Evolutionary conservation across 53 echinoderm and acorn worm genomes (phyloP).

Genomic region (Holothuria scabra): DNA sequence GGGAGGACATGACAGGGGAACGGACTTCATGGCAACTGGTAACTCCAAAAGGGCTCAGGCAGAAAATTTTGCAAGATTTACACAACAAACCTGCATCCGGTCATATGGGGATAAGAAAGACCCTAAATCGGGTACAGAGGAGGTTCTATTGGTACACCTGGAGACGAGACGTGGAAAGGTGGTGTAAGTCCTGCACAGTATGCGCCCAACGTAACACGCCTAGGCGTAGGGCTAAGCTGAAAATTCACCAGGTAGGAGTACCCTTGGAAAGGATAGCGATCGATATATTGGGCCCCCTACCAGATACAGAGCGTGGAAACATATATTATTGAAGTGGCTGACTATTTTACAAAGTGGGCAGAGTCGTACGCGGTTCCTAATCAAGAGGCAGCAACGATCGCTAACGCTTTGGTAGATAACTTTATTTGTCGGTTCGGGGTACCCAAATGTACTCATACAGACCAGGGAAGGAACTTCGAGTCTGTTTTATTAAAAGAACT

Average conservation of each 20-base stretch:
- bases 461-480: conserved; percentile 48
- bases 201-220: neutral
- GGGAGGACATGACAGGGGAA: no score
- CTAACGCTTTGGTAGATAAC: conserved; percentile 36
- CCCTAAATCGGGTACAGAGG: no score
- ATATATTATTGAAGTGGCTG: conserved; percentile 42
- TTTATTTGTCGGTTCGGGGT: no score
- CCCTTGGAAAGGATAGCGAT: conserved; percentile 51
- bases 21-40: no score
- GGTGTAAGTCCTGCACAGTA: neutral
- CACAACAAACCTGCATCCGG: no score
- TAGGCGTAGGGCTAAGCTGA: neutral
- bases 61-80: no score
- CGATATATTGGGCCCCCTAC: conserved; percentile 33
- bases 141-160: no score
- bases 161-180: neutral
- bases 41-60: no score
- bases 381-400: conserved; percentile 38
- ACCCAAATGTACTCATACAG: conserved; percentile 29
- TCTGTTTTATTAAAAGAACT: conserved; percentile 39
- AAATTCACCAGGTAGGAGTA: conserved; percentile 30
- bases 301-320: conserved; percentile 16
- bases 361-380: conserved; percentile 40
- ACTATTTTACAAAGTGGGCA: conserved; percentile 56
- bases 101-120: no score